Evolutionary conservation across 2,113 vertebrate species (phyloP), one percentile per base, ranked within the genome.

Genomic region (Thalassoma bifasciatum): DNA sequence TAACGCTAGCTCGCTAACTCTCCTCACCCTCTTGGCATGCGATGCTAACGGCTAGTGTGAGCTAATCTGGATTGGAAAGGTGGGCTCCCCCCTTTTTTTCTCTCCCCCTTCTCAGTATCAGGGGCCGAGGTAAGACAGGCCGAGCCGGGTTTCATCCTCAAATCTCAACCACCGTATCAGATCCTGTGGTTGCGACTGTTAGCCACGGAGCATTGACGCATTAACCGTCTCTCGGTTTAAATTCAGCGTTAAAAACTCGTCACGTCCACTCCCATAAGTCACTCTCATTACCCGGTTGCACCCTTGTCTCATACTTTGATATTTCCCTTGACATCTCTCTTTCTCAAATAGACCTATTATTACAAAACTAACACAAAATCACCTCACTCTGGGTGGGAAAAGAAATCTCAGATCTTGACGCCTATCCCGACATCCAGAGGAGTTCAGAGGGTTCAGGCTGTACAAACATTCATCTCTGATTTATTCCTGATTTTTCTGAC

Each of bases 11-110:
- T 11, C 49, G 83, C 86, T 69, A 76, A 78, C 75, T 70, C 40
- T 65, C 57, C 37, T 67, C 77, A 68, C 30, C 69, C 72, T 53
- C 34, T 22, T 64, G 73, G 76, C 68, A 81, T 66, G 89, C 82
- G 89, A 91, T 64, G 86, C 84, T 87, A 88, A 21, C 72, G 7
- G 85, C 82, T 87, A 85, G 75, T 10, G 75, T 38, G 73, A 74
- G 86, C 84, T 79, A 60, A 53, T 79, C 65, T 56, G 75, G 22
- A 36, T 68, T 16, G 65, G 82, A 70, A 77, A 81, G 75, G 75
- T 72, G 73, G 19, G 14, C 16, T 49, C 46, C 30, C n/a, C n/a
- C n/a, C n/a, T n/a, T n/a, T n/a, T 57, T 67, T 61, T 34, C 50
- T 54, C 14, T 23, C 9, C 5, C 46, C 26, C 72, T 37, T 5